A percentile compares a stretch with the other conserved stretches of the same genome.
phyloP scores from a whole-genome alignment of 2,888 invertebrate species.

The Drosophila dives region DNA sequence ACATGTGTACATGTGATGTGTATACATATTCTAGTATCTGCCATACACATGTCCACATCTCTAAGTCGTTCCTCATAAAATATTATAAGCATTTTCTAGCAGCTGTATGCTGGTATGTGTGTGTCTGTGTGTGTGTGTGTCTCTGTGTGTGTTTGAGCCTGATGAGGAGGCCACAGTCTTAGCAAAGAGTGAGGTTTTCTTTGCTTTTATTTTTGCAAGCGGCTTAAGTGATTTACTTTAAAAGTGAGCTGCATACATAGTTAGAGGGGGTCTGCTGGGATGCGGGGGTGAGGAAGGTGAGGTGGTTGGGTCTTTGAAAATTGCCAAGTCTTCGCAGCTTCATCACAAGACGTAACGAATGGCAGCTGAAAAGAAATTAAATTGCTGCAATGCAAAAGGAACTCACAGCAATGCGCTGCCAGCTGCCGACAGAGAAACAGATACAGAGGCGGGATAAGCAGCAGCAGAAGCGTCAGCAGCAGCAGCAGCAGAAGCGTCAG shows the following conservation, averaged over 20 bases:
- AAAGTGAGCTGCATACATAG: conserved; percentile 32
- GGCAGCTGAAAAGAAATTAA: conserved; percentile 73
- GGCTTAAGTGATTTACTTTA: conserved; percentile 74
- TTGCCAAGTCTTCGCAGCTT: conserved; percentile 60
- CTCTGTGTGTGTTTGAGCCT: conserved; percentile 5
- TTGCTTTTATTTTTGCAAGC: conserved; percentile 63
- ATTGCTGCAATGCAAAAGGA: conserved; percentile 59
- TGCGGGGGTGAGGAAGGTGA: neutral
- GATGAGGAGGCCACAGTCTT: conserved; percentile 10
- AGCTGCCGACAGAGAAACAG: conserved; percentile 27
- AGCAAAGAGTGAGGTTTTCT: conserved; percentile 40
- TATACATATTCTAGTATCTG: conserved; percentile 1
- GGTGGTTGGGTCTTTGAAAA: conserved; percentile 15
- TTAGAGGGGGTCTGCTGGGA: neutral
- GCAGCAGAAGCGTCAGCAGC: neutral
- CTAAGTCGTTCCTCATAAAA: conserved; percentile 39
- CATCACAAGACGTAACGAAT: conserved; percentile 74
- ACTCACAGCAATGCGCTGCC: conserved; percentile 41
- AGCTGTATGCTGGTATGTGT: neutral
- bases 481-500: conserved; percentile 3
- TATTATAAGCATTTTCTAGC: conserved; percentile 23
- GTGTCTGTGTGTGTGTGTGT: neutral
- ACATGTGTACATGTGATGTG: conserved; percentile 3
- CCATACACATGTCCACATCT: conserved; percentile 9
- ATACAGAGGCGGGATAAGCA: neutral